Evolutionary conservation across 2,113 vertebrate genomes (phyloP), one percentile per base, ranked within the genome.

Genomic region (Lota lota): DNA sequence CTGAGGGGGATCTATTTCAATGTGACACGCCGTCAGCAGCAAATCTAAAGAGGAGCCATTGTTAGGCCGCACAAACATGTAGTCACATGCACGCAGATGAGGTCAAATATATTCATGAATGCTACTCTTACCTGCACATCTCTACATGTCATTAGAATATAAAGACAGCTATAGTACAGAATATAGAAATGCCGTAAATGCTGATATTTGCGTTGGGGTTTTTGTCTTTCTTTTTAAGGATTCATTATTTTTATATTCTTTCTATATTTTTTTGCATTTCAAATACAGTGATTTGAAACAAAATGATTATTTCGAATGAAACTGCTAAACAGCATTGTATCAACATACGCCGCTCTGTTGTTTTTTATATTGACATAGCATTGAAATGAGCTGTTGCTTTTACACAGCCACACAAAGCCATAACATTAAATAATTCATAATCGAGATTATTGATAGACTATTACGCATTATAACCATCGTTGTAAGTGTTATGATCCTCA

Each of bases 1-100:
- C 80, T 85, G 87, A 83, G 83, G 83, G 85, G 88, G 88, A 89
- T 89, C 80, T 86, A 81, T 88, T 88, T 89, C 83, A 80, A 73
- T 75, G 84, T 86, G 87, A 90, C 88, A 89, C 84, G 73, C 85
- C 82, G 87, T 88, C 85, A 85, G 82, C 66, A 7, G 79, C 84
- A 85, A 84, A 89, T 87, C 84, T 85, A 83, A 86, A 85, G 76
- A 81, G 79, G 71, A 76, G 73, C 73, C 63, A 78, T 83, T 89
- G 89, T 89, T 83, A 84, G 70, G 61, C 33, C 16, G 57, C 56
- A 65, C 72, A 78, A 57, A 51, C 33, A 59, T 33, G 22, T 22
- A 78, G 79, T 83, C 80, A 79, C 68, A 65, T 51, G 57, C 61
- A 78, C 81, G 76, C 83, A 85, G 74, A 83, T 18, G 18, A n/a